These are phyloP conservation scores for Cyanistes caeruleus DNA, from an alignment of 2,113 vertebrate genomes.

Conservation along the genomic window DNA sequence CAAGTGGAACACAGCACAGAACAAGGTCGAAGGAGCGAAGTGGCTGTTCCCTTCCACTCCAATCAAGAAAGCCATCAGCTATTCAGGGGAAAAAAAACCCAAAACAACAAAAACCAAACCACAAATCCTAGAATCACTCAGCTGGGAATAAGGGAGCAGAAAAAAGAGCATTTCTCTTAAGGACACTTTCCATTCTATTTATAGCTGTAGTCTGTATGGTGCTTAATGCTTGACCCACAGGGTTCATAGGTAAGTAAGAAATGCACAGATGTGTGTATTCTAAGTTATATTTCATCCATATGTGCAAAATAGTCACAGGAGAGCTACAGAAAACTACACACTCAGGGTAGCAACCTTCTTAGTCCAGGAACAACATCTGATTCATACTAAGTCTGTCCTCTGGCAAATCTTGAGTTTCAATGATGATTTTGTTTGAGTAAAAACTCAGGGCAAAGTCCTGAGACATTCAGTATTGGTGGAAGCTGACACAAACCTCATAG, in stretches of 20 bases:
- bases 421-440: neutral
- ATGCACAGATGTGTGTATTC: neutral
- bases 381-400: neutral
- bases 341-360: neutral
- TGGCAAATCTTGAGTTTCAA: neutral
- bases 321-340: neutral
- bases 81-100: neutral
- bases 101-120: neutral
- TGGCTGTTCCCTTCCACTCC: neutral
- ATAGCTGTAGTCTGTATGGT: neutral
- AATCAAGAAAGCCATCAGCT: conserved; percentile 3
- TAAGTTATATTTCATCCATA: conserved; percentile 37
- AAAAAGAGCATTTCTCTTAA: neutral
- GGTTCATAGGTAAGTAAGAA: conserved; percentile 26
- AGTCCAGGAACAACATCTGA: neutral
- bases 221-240: neutral
- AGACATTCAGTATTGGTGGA: neutral
- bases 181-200: conserved; percentile 4
- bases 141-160: neutral
- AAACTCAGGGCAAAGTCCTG: neutral
- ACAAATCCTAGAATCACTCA: neutral
- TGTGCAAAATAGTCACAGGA: conserved; percentile 16
- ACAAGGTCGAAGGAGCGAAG: neutral
- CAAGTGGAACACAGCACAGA: neutral
- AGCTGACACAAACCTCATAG: neutral